Evolutionary conservation across 2,113 vertebrate genomes (phyloP), one percentile per base, ranked within the genome.

Genomic region (Galemys pyrenaicus): DNA sequence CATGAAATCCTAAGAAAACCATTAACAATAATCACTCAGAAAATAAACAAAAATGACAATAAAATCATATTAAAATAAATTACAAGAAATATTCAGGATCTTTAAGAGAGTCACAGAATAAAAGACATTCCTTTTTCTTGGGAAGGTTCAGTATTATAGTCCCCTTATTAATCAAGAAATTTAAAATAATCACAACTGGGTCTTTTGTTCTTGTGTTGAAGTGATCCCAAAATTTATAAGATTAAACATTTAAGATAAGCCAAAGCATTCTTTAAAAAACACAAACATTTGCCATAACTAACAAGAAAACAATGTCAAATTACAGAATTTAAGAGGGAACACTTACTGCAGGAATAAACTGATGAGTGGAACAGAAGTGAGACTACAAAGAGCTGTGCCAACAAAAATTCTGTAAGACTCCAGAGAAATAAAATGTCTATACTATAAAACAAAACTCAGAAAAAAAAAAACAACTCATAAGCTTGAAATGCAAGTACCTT

Each of bases 61-160:
- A 58, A 24, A 87, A 77, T 6, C 44, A 5, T 65, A 35, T 80
- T 17, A 79, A 71, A 39, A 30, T 83, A 75, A 73, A 81, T 49
- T 67, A 87, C 35, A 83, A 93, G 32, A 84, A 75, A 81, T 28
- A 74, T 37, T 77, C 68, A 82, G 62, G 1, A 49, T 35, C 37
- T 95, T 84, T 85, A 84, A 44, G 39, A 83, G 4, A 20, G 54
- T 8, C 67, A 67, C 37, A 30, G 15, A 92, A 79, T 87, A 92
- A 82, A 88, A 92, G 81, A 83, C 28, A 82, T 26, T 87, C 3
- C 35, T 68, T 41, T 83, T 82, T 79, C 77, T 88, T 35, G 92
- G 46, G 28, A 94, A 79, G 64, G 77, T 35, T 87, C 51, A 81
- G 49, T 35, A 74, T 11, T 88, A 41, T 49, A 44, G 3, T 82